Percentiles rank a stretch among this genome's conserved stretches.
These are phyloP conservation scores for Stichodactyla helianthus DNA, from an alignment of 64 coral and sea anemone genomes.

Conservation along the genomic window DNA sequence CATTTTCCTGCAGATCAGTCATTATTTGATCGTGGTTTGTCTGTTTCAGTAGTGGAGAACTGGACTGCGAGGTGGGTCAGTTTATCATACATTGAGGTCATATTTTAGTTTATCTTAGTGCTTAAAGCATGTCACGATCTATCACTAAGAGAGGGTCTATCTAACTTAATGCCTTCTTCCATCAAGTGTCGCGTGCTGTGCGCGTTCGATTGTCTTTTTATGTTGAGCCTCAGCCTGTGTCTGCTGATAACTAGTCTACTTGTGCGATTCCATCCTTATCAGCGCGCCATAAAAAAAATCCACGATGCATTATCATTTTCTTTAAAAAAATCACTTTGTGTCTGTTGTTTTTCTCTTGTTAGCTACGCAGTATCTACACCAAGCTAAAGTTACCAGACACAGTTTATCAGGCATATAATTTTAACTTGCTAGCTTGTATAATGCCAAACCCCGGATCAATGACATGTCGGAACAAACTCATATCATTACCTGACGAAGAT, in stretches of 20 bases:
- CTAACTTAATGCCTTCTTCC: background rate
- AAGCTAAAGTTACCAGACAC: background rate
- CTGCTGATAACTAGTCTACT: background rate
- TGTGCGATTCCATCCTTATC: background rate
- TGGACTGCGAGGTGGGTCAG: background rate
- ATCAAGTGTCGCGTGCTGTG: background rate
- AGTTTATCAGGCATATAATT: background rate
- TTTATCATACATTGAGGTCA: background rate
- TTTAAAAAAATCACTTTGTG: background rate
- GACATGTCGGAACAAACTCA: constrained; percentile 4
- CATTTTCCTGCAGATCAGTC: too few relatives aligned
- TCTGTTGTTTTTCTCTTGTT: background rate
- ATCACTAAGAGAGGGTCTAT: background rate
- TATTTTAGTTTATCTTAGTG: background rate
- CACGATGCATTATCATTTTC: background rate
- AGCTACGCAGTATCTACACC: background rate
- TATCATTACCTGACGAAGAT: background rate
- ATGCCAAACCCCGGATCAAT: background rate
- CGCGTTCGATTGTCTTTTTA: background rate
- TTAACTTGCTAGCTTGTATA: background rate
- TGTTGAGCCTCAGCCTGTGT: background rate
- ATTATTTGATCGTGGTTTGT: too few relatives aligned
- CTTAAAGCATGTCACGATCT: background rate
- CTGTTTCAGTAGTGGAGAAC: background rate
- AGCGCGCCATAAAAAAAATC: background rate